Conservation (phyloP, 2,888 invertebrate species). For the Epiblema foenella region DNA sequence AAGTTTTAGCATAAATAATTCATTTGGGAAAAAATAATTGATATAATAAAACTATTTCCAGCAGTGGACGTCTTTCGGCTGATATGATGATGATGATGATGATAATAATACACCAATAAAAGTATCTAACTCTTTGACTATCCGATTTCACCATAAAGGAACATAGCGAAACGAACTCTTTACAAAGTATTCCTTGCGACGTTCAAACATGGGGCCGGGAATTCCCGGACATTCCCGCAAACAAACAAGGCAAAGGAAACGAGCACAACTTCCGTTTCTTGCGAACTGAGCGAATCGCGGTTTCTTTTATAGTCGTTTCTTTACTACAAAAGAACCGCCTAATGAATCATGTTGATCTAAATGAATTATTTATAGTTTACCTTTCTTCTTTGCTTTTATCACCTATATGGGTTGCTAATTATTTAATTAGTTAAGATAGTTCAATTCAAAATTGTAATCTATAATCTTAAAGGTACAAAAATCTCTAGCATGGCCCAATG, state of each 20-base stretch:
- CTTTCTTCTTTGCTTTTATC: no score
- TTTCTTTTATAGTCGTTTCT: slow-evolving; percentile 5
- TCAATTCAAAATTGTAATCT: no score
- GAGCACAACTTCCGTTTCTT: slow-evolving; percentile 69
- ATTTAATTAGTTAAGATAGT: no score
- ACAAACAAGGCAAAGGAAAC: slow-evolving; percentile 64
- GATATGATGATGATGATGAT: no score
- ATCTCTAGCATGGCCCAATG: no score
- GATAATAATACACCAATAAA: no score
- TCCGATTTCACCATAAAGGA: slow-evolving; percentile 57
- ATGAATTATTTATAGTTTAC: no score
- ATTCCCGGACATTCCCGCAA: slow-evolving; percentile 57
- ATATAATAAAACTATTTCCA: no score
- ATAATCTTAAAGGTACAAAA: no score
- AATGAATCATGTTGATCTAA: neutral
- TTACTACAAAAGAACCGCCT: neutral
- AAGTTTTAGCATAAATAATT: neutral
- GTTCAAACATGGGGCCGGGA: slow-evolving; percentile 64
- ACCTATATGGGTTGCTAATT: no score
- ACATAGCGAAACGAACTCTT: slow-evolving; percentile 55
- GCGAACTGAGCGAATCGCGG: slow-evolving; percentile 1
- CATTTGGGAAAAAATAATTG: neutral
- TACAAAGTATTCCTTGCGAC: slow-evolving; percentile 75
- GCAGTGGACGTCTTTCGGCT: no score
- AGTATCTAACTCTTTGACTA: slow-evolving; percentile 54